Percentiles rank a stretch among this genome's conserved stretches.
These are phyloP conservation scores for Poeciliopsis retropinna DNA, from an alignment of 2,113 vertebrate genomes.

Conservation along the genomic window DNA sequence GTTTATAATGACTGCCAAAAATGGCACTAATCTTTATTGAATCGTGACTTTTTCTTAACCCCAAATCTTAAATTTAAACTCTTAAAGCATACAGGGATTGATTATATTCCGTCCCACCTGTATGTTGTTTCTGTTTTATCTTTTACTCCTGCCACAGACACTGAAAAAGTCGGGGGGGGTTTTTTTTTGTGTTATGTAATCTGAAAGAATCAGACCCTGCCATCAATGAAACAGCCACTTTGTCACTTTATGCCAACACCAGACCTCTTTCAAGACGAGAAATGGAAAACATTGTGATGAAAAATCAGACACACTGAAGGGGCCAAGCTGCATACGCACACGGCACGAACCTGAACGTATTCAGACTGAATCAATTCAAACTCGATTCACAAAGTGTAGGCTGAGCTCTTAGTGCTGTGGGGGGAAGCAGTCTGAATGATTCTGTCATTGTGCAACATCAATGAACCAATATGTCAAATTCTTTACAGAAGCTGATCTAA, in stretches of 20 bases:
- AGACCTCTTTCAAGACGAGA: conserved; percentile 17
- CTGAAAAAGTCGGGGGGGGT: conserved; percentile 14
- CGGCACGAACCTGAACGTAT: conserved; percentile 8
- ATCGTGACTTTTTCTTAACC: background rate
- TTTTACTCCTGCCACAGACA: background rate
- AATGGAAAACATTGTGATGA: background rate
- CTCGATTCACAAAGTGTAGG: background rate
- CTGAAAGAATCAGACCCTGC: conserved; percentile 17
- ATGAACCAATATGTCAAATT: conserved; percentile 32
- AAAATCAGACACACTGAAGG: background rate
- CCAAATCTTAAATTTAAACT: background rate
- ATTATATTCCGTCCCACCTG: background rate
- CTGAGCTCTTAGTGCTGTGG: conserved; percentile 2
- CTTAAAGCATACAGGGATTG: conserved; percentile 2
- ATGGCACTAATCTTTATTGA: background rate
- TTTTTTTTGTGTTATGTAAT: conserved; percentile 10
- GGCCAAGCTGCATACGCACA: conserved; percentile 3
- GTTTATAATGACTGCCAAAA: background rate
- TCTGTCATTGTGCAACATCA: conserved; percentile 15
- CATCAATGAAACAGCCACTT: conserved; percentile 19
- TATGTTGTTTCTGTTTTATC: background rate
- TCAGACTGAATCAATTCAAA: conserved; percentile 24
- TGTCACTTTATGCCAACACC: conserved; percentile 8
- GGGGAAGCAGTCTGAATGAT: conserved; percentile 13
- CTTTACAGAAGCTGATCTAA: conserved; percentile 14